Base-by-base conservation (phyloP, 2,113 vertebrate species). In the Ophiodon elongatus region DNA sequence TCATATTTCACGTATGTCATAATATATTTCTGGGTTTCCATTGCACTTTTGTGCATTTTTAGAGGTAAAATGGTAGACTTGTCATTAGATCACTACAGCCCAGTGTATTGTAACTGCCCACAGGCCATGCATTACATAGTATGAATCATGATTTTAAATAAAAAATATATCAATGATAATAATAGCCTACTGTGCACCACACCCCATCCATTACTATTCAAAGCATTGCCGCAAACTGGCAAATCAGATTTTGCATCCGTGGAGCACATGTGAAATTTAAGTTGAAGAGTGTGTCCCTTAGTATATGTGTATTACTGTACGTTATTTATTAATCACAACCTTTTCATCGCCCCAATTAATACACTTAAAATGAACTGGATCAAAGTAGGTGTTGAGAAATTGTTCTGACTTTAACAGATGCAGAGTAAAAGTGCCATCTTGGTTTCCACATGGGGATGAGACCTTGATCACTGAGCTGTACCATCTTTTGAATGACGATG, bases 371-470 rank as follows among this genome's bases (percentile, higher is more conserved):
- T 23, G 2, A 78, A 57, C 27, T 9, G 6, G 50, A 37, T 64
- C 63, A 73, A 69, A 82, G 41, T 62, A 45, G 19, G 2, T 66
- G 31, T 39, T 65, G 19, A 72, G 35, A 56, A 63, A 69, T 21
- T 11, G 41, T n/a, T 50, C 33, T 57, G 67, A 75, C 65, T 60
- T 57, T 15, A 84, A 69, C 78, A 84, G 75, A 85, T 84, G 80
- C 56, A 13, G 25, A 7, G 25, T 29, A 59, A 59, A 59, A 59
- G 14, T 73, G 75, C 15, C 82, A 86, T 88, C 85, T 85, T 82
- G 77, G 39, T 83, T 85, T 82, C 80, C 80, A 85, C 77, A 78
- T 77, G 83, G 25, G 5, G 74, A 47, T 62, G 35, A 35, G 59
- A 45, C 25, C 29, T 57, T 64, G 60, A 81, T 77, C 71, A 75